Conservation (phyloP, 2,797 vertebrate genomes). For the Carduelis carduelis region DNA sequence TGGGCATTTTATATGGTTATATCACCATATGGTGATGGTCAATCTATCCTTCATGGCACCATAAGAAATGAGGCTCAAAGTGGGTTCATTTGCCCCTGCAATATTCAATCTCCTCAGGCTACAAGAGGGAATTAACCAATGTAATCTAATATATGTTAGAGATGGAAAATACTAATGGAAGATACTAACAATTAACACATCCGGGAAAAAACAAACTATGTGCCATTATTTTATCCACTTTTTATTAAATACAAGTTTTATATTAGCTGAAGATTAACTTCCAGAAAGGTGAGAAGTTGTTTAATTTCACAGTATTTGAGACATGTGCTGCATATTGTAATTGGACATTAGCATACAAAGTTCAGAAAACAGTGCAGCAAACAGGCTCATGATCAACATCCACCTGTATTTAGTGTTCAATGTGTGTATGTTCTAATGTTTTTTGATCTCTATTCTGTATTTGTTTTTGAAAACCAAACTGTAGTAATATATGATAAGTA, state of each 20-base stretch:
- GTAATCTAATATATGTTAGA: not conserved
- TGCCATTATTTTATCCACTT: conserved; percentile 22
- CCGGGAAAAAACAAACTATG: not conserved
- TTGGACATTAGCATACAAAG: not conserved
- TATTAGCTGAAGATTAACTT: conserved; percentile 13
- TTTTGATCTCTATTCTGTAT: not conserved
- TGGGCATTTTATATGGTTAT: not conserved
- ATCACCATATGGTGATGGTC: not conserved
- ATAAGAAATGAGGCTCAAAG: not conserved
- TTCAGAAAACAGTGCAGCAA: not conserved
- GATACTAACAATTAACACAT: not conserved
- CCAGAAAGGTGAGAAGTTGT: conserved; percentile 19
- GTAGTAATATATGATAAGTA: not conserved
- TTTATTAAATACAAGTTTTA: conserved; percentile 18
- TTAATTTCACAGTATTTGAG: conserved; percentile 34
- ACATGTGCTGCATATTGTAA: not conserved
- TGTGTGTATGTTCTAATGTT: not conserved
- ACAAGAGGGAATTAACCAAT: not conserved
- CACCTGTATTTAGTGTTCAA: not conserved
- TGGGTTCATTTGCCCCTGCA: not conserved
- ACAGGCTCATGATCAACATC: not conserved
- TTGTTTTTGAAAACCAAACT: not conserved
- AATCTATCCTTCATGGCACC: not conserved
- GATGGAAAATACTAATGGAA: not conserved
- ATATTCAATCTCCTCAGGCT: conserved; percentile 10